Percentiles rank a stretch among this genome's conserved stretches.
phyloP scores from a whole-genome alignment of 2,888 invertebrate genomes.

The Elysia crispata region DNA sequence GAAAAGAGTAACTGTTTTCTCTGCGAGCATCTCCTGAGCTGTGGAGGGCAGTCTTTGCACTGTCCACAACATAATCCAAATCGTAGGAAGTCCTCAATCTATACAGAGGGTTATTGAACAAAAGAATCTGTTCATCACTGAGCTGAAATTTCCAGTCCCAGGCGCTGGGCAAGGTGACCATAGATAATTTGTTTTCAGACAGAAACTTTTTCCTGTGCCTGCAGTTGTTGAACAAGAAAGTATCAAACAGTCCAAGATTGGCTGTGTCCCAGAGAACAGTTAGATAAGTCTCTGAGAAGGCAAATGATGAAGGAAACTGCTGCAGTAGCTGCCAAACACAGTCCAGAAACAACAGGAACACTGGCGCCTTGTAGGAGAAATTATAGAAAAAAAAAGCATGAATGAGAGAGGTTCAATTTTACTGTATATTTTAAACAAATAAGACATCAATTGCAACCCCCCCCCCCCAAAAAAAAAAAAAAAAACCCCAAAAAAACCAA shows the following conservation, averaged over 20 bases:
- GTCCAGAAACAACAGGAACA: slow-evolving; percentile 94
- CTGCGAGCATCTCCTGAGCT: slow-evolving; percentile 50
- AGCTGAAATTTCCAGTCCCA: slow-evolving; percentile 96
- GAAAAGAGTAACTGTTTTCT: slow-evolving; percentile 47
- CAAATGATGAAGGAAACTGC: slow-evolving; percentile 92
- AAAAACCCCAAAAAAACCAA: no score
- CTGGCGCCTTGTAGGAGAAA: slow-evolving; percentile 82
- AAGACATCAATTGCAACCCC: no score
- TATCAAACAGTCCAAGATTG: slow-evolving; percentile 92
- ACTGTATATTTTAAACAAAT: no score
- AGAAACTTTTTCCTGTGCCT: slow-evolving; percentile 85
- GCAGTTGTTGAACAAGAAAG: slow-evolving; percentile 93
- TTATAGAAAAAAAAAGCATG: no score
- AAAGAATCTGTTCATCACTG: slow-evolving; percentile 86
- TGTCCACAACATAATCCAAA: slow-evolving; percentile 50
- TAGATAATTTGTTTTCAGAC: slow-evolving; percentile 55
- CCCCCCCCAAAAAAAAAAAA: no score
- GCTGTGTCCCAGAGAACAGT: slow-evolving; percentile 94
- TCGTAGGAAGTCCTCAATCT: slow-evolving; percentile 54
- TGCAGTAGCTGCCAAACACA: slow-evolving; percentile 93
- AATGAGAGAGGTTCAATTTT: no score
- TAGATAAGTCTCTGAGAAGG: slow-evolving; percentile 94
- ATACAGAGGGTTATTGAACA: slow-evolving; percentile 91
- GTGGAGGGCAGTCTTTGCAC: slow-evolving; percentile 46
- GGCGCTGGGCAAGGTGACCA: slow-evolving; percentile 77